These are phyloP conservation scores for Mactra quadrangularis DNA, from an alignment of 1,140 invertebrate species.

Conservation along the genomic window DNA sequence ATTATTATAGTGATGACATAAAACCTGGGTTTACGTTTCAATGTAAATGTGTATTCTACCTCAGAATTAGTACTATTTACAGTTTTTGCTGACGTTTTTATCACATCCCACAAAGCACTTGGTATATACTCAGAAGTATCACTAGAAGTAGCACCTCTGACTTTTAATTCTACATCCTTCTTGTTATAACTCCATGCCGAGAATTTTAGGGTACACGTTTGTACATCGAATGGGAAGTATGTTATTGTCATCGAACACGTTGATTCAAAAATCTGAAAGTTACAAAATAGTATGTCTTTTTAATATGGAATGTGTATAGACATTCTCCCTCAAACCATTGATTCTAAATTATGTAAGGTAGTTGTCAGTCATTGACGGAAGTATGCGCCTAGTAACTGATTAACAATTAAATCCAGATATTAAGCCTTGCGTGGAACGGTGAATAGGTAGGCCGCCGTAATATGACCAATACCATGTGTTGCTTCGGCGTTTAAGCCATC, in stretches of 20 bases:
- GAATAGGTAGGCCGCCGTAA: too few relatives aligned
- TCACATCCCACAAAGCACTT: slow-evolving; percentile 60
- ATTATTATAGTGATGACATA: slow-evolving; percentile 86
- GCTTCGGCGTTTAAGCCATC: too few relatives aligned
- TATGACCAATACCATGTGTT: too few relatives aligned
- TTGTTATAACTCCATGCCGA: slow-evolving; percentile 24
- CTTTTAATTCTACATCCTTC: background rate
- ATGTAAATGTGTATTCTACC: slow-evolving; percentile 61
- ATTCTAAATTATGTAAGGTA: too few relatives aligned
- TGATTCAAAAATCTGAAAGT: slow-evolving; percentile 18
- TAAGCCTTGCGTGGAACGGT: too few relatives aligned
- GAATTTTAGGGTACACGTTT: slow-evolving; percentile 28
- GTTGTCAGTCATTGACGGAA: too few relatives aligned
- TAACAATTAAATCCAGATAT: too few relatives aligned
- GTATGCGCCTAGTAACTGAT: too few relatives aligned
- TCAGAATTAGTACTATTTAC: slow-evolving; percentile 12
- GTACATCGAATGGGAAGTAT: slow-evolving; percentile 43
- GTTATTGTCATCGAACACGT: slow-evolving; percentile 33
- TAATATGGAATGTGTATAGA: too few relatives aligned
- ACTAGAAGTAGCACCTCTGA: background rate
- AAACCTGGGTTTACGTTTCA: slow-evolving; percentile 74
- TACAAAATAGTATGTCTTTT: background rate
- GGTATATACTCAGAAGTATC: slow-evolving; percentile 32
- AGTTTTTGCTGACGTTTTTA: background rate
- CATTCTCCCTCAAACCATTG: too few relatives aligned